Conservation (phyloP, 2,113 vertebrate species). For the rabbit (Oryctolagus cuniculus) region DNA sequence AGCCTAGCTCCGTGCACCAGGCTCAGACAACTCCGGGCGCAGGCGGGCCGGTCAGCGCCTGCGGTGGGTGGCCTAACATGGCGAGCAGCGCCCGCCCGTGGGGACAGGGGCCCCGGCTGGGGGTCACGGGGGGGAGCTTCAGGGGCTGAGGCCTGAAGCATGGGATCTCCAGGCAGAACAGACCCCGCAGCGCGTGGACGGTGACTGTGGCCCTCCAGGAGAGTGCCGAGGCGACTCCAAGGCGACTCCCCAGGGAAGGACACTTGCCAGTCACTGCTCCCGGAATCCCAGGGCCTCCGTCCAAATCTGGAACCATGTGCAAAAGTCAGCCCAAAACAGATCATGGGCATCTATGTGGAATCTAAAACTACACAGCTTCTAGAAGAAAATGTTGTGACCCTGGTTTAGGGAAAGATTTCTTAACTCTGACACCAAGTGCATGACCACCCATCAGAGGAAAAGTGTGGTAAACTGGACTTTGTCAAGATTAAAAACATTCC, state of each 20-base stretch:
- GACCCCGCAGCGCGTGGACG: neutral
- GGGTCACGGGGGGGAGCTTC: fast-evolving
- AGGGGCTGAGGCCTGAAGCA: neutral
- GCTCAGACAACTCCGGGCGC: neutral
- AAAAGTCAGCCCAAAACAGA: neutral
- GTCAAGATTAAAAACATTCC: neutral
- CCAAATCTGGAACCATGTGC: neutral
- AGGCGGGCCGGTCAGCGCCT: too few species aligned
- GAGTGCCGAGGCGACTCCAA: neutral
- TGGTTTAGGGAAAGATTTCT: constrained; percentile 6
- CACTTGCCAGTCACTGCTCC: neutral
- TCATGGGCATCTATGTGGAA: neutral
- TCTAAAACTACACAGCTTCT: neutral
- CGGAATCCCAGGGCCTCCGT: neutral
- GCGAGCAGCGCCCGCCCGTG: fast-evolving
- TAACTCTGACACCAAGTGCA: neutral
- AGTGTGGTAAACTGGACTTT: neutral
- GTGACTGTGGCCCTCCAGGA: neutral
- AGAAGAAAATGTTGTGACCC: neutral
- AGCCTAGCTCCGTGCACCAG: neutral
- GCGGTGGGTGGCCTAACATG: too few species aligned
- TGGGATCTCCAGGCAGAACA: neutral
- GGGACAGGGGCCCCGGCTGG: neutral
- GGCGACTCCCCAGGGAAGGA: neutral
- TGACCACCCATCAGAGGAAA: neutral